Evolutionary conservation across 2,113 vertebrate genomes (phyloP).

Genomic region (Myxocyprinus asiaticus): DNA sequence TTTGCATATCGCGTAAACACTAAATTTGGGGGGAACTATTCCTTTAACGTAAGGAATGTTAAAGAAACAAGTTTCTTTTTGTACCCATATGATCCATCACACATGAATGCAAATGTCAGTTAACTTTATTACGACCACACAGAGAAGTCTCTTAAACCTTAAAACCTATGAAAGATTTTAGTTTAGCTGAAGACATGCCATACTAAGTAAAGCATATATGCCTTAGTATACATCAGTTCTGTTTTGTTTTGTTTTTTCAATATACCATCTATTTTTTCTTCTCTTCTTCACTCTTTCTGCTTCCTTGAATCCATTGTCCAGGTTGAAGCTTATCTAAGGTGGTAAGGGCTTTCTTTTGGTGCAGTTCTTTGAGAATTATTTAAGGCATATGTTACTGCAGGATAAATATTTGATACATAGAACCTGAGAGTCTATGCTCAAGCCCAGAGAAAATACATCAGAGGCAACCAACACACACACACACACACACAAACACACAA

Average conservation of each 20-base stretch:
- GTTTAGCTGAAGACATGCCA: neutral
- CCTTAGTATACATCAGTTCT: conserved; percentile 22
- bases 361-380: conserved; percentile 84
- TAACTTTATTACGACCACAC: neutral
- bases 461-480: conserved; percentile 63
- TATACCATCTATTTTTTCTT: conserved; percentile 34
- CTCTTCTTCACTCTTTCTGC: conserved; percentile 46
- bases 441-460: conserved; percentile 75
- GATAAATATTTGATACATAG: conserved; percentile 82
- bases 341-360: conserved; percentile 68
- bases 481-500: conserved; percentile 20
- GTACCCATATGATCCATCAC: neutral
- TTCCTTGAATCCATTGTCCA: conserved; percentile 75
- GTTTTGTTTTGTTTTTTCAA: conserved; percentile 2
- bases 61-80: too few relatives aligned
- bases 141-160: neutral
- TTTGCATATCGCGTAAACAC: too few relatives aligned
- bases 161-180: neutral
- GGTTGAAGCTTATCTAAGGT: conserved; percentile 73
- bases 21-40: too few relatives aligned
- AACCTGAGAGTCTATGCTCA: conserved; percentile 70
- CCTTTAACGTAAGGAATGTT: too few relatives aligned
- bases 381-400: conserved; percentile 77
- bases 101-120: neutral
- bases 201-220: neutral